These are phyloP conservation scores for Cyrtodaria siliqua DNA, from an alignment of 2,888 invertebrate species.

Conservation along the genomic window DNA sequence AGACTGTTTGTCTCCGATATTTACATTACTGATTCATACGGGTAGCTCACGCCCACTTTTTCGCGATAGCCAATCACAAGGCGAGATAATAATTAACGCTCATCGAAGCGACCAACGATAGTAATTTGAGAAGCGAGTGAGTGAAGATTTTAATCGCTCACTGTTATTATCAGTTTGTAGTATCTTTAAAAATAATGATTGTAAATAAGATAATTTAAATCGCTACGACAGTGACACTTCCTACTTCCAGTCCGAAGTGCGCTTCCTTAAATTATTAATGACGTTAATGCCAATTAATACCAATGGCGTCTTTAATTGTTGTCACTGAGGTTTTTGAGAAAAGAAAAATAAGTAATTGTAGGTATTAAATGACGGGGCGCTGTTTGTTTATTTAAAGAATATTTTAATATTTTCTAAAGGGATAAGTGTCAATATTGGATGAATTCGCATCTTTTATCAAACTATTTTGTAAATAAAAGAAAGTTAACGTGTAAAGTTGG, in stretches of 20 bases:
- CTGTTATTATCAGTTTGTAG: neutral
- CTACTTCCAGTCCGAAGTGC: slow-evolving; percentile 14
- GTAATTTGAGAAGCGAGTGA: slow-evolving; percentile 43
- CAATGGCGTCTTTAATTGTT: too few relatives aligned
- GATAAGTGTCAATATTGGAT: slow-evolving; percentile 14
- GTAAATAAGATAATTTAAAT: slow-evolving; percentile 29
- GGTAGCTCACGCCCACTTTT: slow-evolving; percentile 32
- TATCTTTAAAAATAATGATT: slow-evolving; percentile 15
- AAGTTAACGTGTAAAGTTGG: too few relatives aligned
- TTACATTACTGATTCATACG: slow-evolving; percentile 56
- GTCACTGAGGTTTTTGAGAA: too few relatives aligned
- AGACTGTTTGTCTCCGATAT: slow-evolving; percentile 48
- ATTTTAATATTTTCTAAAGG: slow-evolving; percentile 11
- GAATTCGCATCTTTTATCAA: too few relatives aligned
- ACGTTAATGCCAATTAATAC: too few relatives aligned
- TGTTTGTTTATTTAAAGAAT: too few relatives aligned
- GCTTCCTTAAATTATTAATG: too few relatives aligned
- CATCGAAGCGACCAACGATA: slow-evolving; percentile 42
- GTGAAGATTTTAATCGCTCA: slow-evolving; percentile 10
- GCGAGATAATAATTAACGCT: slow-evolving; percentile 36
- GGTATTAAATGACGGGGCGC: too few relatives aligned
- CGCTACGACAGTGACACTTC: slow-evolving; percentile 41
- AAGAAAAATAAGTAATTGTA: too few relatives aligned
- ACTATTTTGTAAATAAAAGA: too few relatives aligned
- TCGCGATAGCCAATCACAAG: slow-evolving; percentile 40